Evolutionary conservation across 2,888 invertebrate genomes (phyloP).

Genomic region (Fragum sueziense): DNA sequence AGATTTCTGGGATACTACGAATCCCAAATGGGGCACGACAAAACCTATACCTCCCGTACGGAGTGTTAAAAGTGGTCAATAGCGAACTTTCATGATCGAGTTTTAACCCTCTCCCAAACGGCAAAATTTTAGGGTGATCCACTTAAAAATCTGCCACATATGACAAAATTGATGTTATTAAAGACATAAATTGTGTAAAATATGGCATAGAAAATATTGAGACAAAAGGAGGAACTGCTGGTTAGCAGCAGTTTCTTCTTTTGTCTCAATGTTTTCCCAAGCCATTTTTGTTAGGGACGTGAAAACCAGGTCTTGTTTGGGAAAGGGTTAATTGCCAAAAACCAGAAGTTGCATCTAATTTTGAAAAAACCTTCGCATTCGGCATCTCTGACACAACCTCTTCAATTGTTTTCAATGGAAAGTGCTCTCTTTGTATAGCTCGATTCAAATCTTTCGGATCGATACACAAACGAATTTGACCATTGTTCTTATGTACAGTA

Average conservation of each 20-base stretch:
- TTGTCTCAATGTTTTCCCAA: too few relatives aligned
- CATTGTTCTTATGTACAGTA: slow-evolving; percentile 36
- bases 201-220: too few relatives aligned
- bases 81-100: slow-evolving; percentile 32
- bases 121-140: too few relatives aligned
- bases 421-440: slow-evolving; percentile 46
- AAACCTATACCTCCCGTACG: slow-evolving; percentile 45
- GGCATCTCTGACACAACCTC: slow-evolving; percentile 45
- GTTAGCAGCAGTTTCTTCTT: too few relatives aligned
- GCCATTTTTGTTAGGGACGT: too few relatives aligned
- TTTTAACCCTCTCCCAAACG: too few relatives aligned
- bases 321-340: slow-evolving; percentile 49
- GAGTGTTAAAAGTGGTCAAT: slow-evolving; percentile 42
- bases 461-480: slow-evolving; percentile 31
- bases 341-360: slow-evolving; percentile 38
- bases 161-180: too few relatives aligned
- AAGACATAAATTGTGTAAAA: too few relatives aligned
- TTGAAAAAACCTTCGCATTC: slow-evolving; percentile 35
- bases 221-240: too few relatives aligned
- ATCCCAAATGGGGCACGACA: slow-evolving; percentile 50
- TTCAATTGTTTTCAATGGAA: slow-evolving; percentile 46
- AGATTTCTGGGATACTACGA: slow-evolving; percentile 35
- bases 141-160: too few relatives aligned
- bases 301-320: too few relatives aligned
- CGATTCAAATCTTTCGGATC: slow-evolving; percentile 50